Evolutionary conservation across 2,113 vertebrate genomes (phyloP).

Genomic region (Sphyrna mokarran): DNA sequence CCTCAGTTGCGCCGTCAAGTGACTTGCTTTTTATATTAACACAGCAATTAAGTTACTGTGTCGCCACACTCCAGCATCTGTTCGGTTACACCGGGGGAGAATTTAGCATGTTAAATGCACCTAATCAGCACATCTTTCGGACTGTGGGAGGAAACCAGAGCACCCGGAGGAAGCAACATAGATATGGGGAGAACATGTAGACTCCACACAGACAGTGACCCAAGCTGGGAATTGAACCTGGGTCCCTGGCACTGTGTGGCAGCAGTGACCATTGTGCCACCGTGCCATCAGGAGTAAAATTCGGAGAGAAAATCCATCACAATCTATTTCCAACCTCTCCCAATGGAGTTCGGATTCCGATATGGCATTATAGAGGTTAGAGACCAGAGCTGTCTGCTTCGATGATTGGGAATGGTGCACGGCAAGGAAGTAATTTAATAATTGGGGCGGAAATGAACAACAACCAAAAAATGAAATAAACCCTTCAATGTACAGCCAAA

Average conservation of each 20-base stretch:
- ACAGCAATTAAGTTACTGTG: no score
- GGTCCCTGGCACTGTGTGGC: no score
- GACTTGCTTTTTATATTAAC: background rate
- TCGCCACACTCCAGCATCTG: no score
- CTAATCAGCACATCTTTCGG: no score
- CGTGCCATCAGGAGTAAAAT: background rate
- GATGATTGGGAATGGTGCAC: background rate
- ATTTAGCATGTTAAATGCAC: no score
- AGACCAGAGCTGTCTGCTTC: background rate
- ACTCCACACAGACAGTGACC: no score
- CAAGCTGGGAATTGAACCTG: no score
- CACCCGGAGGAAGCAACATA: no score
- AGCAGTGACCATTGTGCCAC: no score
- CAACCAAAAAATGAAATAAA: background rate
- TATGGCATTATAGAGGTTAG: background rate
- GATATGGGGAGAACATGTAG: no score
- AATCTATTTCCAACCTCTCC: background rate
- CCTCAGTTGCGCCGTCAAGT: background rate
- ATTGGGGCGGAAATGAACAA: background rate
- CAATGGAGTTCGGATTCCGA: background rate
- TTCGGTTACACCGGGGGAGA: no score
- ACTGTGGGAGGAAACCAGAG: no score
- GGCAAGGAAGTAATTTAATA: background rate
- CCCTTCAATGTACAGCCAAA: constrained; percentile 5
- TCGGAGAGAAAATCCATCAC: background rate